phyloP scores from a whole-genome alignment of 2,888 invertebrate species.

The Tetragonula carbonaria region DNA sequence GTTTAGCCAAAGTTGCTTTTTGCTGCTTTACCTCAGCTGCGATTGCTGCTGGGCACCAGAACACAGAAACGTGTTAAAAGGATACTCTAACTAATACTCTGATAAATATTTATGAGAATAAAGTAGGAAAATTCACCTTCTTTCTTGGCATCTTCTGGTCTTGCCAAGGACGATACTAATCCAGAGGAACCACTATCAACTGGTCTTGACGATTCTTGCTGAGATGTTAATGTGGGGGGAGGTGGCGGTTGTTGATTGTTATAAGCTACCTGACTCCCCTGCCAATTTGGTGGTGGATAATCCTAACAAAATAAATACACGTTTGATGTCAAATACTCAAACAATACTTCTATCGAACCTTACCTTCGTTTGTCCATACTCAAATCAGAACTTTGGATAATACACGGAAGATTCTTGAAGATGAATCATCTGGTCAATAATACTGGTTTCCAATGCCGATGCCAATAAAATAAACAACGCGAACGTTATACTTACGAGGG shows the following conservation, averaged over 20 bases:
- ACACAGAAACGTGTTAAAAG: constrained; percentile 32
- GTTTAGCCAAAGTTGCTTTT: constrained; percentile 91
- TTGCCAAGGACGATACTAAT: constrained; percentile 70
- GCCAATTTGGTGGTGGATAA: constrained; percentile 82
- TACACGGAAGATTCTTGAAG: constrained; percentile 74
- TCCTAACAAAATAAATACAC: constrained; percentile 76
- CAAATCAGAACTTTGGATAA: constrained; percentile 76
- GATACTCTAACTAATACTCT: neutral
- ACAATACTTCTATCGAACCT: constrained; percentile 69
- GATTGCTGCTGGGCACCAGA: constrained; percentile 86
- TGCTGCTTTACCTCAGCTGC: constrained; percentile 93
- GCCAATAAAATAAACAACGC: constrained; percentile 73
- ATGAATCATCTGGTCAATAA: constrained; percentile 69
- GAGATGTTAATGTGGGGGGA: constrained; percentile 74
- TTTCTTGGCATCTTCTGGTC: constrained; percentile 83
- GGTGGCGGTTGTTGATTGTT: constrained; percentile 80
- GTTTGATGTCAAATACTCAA: constrained; percentile 59
- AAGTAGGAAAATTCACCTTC: constrained; percentile 77
- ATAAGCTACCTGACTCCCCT: constrained; percentile 80
- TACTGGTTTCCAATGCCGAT: constrained; percentile 69
- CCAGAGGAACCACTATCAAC: constrained; percentile 73
- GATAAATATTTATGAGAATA: neutral
- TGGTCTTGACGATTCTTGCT: constrained; percentile 73
- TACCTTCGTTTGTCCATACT: constrained; percentile 76
- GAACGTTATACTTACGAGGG: constrained; percentile 72